A percentile compares a stretch with the other conserved stretches of the same genome.
Evolutionary conservation across 1,140 invertebrate species (phyloP).

Genomic region (Drosophila nigromelanica): DNA sequence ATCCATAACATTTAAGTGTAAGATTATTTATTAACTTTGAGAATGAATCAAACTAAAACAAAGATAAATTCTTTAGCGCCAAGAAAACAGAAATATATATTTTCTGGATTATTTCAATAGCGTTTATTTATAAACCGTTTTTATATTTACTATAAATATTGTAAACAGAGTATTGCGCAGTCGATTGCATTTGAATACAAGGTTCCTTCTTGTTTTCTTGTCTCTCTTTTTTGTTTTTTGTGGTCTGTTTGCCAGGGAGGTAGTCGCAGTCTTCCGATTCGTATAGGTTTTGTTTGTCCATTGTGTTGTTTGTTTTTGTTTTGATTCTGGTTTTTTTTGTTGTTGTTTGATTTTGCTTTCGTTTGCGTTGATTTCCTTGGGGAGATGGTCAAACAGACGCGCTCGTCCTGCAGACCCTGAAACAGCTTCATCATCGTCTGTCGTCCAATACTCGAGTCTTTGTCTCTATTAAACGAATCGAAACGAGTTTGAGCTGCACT

Average conservation of each 20-base stretch:
- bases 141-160: no score
- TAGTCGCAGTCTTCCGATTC: slow-evolving; percentile 9
- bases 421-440: slow-evolving; percentile 62
- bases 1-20: no score
- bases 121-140: no score
- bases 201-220: no score
- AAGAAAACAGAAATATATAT: no score
- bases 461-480: slow-evolving; percentile 32
- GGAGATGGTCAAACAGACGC: slow-evolving; percentile 36
- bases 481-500: slow-evolving; percentile 34
- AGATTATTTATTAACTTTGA: no score
- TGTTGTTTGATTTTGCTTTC: slow-evolving; percentile 51
- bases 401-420: slow-evolving; percentile 51
- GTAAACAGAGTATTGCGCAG: no score
- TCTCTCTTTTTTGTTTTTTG: no score
- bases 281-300: slow-evolving; percentile 20
- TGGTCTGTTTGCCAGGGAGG: background rate
- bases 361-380: slow-evolving; percentile 69
- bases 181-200: no score
- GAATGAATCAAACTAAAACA: no score
- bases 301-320: slow-evolving; percentile 66
- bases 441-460: slow-evolving; percentile 25
- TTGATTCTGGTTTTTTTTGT: slow-evolving; percentile 64
- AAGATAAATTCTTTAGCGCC: no score
- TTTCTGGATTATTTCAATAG: no score